phyloP scores from a whole-genome alignment of 2,113 vertebrate genomes.

The Ovibos moschatus region DNA sequence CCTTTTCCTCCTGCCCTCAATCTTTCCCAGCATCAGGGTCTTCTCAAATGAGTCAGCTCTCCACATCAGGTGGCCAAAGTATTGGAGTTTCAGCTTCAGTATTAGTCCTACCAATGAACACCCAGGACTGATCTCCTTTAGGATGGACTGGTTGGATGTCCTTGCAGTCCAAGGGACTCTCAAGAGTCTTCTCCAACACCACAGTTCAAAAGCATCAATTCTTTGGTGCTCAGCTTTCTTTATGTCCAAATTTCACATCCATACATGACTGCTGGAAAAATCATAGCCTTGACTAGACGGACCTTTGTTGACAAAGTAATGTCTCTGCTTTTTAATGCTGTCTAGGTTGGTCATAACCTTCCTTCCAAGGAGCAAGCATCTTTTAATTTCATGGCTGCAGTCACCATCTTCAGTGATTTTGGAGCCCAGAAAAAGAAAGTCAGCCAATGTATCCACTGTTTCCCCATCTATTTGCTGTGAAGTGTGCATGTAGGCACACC shows the following conservation, averaged over 20 bases:
- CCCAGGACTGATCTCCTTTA: background rate
- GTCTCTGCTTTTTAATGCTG: background rate
- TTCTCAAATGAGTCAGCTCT: background rate
- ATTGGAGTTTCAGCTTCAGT: background rate
- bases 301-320: background rate
- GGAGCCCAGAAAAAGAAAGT: too few species aligned
- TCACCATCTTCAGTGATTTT: background rate
- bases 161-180: background rate
- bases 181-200: background rate
- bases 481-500: background rate
- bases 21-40: background rate
- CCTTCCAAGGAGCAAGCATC: background rate
- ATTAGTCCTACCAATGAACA: background rate
- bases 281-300: background rate
- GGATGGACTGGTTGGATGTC: background rate
- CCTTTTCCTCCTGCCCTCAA: background rate
- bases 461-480: background rate
- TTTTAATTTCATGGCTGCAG: background rate
- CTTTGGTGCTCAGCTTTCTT: background rate
- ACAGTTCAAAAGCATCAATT: background rate
- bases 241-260: background rate
- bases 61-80: background rate
- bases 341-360: background rate
- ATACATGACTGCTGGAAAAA: background rate
- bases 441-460: background rate